A percentile compares a stretch with the other conserved stretches of the same genome.
Conservation (phyloP, 2,797 vertebrate genomes). For the Brachyalestes nurse region DNA sequence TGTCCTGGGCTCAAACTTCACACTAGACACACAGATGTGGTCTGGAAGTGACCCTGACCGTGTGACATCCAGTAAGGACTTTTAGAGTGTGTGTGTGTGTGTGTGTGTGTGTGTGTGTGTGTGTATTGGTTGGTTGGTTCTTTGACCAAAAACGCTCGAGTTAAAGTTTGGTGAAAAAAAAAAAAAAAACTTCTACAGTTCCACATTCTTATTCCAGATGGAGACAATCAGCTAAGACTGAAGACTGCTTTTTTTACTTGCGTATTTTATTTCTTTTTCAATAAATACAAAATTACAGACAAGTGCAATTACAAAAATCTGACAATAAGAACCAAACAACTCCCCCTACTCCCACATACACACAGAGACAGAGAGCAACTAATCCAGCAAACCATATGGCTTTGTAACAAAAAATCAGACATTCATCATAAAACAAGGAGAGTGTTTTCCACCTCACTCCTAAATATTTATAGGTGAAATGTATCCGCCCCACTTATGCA, state of each 20-base stretch:
- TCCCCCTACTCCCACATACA: no score
- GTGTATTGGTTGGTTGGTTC: slow-evolving; percentile 9
- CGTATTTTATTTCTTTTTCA: neutral
- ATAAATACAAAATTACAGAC: no score
- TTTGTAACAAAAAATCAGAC: no score
- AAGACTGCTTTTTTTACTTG: no score
- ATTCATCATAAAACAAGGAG: no score
- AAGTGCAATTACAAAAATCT: no score
- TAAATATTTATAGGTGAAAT: no score
- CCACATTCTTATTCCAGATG: neutral
- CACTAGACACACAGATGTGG: slow-evolving; percentile 35
- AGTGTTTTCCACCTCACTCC: no score
- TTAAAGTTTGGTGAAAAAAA: neutral
- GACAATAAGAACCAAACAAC: no score
- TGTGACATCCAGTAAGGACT: slow-evolving; percentile 29
- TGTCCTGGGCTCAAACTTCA: slow-evolving; percentile 35
- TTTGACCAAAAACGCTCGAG: neutral
- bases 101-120: neutral
- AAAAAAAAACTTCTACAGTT: neutral
- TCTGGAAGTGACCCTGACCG: slow-evolving; percentile 46
- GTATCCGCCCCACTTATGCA: no score
- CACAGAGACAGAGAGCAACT: no score
- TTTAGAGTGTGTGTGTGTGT: neutral
- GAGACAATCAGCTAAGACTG: neutral
- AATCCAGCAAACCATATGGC: no score